A percentile compares a stretch with the other conserved stretches of the same genome.
These are phyloP conservation scores for Eucriotettix oculatus DNA, from an alignment of 2,888 invertebrate species.

Conservation along the genomic window DNA sequence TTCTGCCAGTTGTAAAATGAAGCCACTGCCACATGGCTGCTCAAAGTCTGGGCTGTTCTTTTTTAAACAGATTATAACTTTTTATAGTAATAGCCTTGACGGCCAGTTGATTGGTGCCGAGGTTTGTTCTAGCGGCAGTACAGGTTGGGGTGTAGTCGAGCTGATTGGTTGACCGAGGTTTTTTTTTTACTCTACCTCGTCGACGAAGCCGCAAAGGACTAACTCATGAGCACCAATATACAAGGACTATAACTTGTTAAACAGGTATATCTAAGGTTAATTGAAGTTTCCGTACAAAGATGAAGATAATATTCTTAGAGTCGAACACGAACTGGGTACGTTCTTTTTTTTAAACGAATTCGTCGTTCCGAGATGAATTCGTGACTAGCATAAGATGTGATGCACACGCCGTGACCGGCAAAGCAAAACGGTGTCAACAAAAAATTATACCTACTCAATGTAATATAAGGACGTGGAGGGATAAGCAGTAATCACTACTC, in stretches of 20 bases:
- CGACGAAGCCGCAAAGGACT: background rate
- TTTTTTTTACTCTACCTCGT: background rate
- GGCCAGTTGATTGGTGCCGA: background rate
- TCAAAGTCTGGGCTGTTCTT: no score
- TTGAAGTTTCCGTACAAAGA: conserved; percentile 10
- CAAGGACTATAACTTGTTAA: conserved; percentile 1
- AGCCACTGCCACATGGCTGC: no score
- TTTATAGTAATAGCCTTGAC: background rate
- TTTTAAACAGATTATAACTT: background rate
- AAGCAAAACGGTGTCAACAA: no score
- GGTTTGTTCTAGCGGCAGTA: background rate
- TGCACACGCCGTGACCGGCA: background rate
- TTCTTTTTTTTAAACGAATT: background rate
- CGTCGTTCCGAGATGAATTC: conserved; percentile 1
- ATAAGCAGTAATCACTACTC: no score
- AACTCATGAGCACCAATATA: background rate
- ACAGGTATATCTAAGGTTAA: conserved; percentile 6
- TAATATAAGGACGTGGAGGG: no score
- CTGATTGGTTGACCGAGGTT: background rate
- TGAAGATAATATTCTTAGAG: conserved; percentile 4
- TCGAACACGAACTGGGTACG: background rate
- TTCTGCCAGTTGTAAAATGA: background rate
- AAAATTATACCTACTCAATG: no score
- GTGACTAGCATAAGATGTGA: conserved; percentile 3
- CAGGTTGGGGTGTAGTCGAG: background rate